Evolutionary conservation across 2,113 vertebrate genomes (phyloP), one percentile per base, ranked within the genome.

Genomic region (Pipa parva): DNA sequence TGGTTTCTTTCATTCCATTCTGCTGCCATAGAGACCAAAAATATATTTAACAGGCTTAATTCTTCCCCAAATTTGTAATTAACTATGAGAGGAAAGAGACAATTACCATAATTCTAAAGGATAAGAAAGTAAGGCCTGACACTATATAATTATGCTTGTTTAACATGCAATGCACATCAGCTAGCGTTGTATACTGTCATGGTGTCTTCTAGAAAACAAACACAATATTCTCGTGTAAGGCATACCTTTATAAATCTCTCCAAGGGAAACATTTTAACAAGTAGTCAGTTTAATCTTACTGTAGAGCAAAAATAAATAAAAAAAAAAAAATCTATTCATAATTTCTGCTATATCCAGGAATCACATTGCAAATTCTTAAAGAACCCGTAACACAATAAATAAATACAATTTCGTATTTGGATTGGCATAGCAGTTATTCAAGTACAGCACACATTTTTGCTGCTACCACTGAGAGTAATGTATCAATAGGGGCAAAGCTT

Each of bases 51-150:
- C 68, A 69, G 72, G 83, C 74, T 83, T 85, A 85, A 87, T 87
- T 86, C 82, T 79, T 85, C 72, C 80, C 80, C 75, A 83, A 88
- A 87, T 87, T 85, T 83, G 85, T 83, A 89, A 88, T 88, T 87
- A 88, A 84, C 83, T 83, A 76, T 78, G 78, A 75, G 73, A 66
- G 37, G 76, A 84, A 84, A 74, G 83, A 76, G 73, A 80, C 79
- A 82, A 86, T 88, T 88, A 88, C 72, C 80, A 81, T 83, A 83
- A 85, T 87, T 82, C 71, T 63, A 81, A 83, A 80, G 79, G 84
- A 86, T 83, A 84, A 71, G 61, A 62, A 85, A 66, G 75, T 70
- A 75, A 76, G 63, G 77, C 84, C 77, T 81, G 81, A 84, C 81
- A 87, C 84, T 74, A 77, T 75, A 81, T 84, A 86, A 87, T 87